Base-by-base conservation (phyloP, 2,113 vertebrate genomes). In the Alosa alosa region DNA sequence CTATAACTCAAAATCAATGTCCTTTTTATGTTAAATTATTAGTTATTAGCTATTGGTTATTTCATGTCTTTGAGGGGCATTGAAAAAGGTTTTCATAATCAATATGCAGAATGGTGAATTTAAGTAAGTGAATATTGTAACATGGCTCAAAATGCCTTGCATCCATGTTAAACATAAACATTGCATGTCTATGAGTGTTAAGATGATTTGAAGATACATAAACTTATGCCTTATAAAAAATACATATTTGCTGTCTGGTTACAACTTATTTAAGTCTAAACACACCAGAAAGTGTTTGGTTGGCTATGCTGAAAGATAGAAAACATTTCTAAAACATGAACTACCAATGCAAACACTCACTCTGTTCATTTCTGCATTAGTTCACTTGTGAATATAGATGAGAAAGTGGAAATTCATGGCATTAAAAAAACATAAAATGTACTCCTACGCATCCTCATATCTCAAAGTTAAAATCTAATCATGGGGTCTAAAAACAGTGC, bases 401-500 rank as follows among this genome's bases (percentile, higher is more conserved):
- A 15, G 11, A 78, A 39, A 39, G 25, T 22, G 20, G 18, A 60
- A 20, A 60, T 10, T 6, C 8, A 25, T n/a, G 5, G 4, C 31
- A 17, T 39, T 39, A 7, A 17, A 25, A 11, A 31, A 78, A 39
- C 15, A 78, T 11, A 11, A 39, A 78, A 13, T 36, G 11, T 41
- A 31, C 11, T 17, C 13, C 39, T 78, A 1, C 41, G 31, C 25
- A 1, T 22, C 6, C 6, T 72, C n/a, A 18, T 72, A 72, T 72
- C 64, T 36, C 8, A 72, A 85, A 85, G 82, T 82, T 75, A 90
- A 84, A 64, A 88, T 87, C 91, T 94, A 94, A 95, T 94, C 91
- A 94, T 91, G 92, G 91, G 36, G 91, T 95, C 92, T 93, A 92
- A 90, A 92, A 93, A 90, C 36, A 78, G 88, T 93, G 87, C 90